Conservation (phyloP, 2,888 invertebrate genomes). For the Clepsis dumicolana region DNA sequence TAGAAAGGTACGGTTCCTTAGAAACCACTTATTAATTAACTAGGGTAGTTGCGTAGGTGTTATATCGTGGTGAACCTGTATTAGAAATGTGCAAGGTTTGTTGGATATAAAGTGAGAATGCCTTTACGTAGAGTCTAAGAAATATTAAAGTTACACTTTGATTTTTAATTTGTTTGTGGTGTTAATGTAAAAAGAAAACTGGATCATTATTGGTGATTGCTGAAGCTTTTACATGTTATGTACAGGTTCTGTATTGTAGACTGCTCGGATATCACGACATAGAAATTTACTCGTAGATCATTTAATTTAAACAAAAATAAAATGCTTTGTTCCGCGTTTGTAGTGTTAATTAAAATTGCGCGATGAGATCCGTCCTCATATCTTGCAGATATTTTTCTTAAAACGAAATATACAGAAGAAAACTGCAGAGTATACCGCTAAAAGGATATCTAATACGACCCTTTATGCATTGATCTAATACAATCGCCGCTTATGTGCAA, state of each 20-base stretch:
- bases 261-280: no score
- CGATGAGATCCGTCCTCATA: no score
- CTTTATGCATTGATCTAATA: slow-evolving; percentile 45
- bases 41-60: slow-evolving; percentile 12
- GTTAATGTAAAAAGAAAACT: no score
- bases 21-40: slow-evolving; percentile 39
- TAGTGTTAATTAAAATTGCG: no score
- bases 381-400: neutral
- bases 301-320: no score
- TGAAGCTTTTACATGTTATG: no score
- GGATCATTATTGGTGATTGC: no score
- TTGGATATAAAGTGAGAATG: neutral
- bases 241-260: no score
- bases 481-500: slow-evolving; percentile 50
- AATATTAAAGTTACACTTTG: neutral
- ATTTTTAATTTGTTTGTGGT: neutral
- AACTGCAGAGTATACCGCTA: slow-evolving; percentile 18
- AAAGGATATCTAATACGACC: slow-evolving; percentile 42
- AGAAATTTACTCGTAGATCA: no score
- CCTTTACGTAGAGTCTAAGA: neutral
- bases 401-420: slow-evolving; percentile 1
- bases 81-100: neutral
- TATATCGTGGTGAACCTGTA: neutral
- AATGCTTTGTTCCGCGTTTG: no score
- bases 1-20: slow-evolving; percentile 41